Percentiles rank a stretch among this genome's conserved stretches.
phyloP scores from a whole-genome alignment of 2,888 invertebrate genomes.

The Caenorhabditis plicata region DNA sequence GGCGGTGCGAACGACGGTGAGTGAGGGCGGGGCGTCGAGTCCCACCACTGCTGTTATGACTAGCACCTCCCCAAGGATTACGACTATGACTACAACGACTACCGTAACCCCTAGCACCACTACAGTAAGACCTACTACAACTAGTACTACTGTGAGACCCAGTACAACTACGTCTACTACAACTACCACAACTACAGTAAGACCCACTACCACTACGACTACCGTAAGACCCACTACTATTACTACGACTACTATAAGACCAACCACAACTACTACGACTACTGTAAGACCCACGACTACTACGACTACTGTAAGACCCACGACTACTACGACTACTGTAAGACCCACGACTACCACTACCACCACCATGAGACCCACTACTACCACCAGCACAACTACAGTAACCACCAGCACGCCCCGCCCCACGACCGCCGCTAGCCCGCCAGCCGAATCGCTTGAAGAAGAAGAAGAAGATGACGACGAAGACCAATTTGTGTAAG shows the following conservation, averaged over 20 bases:
- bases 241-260: constrained; percentile 10
- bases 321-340: constrained; percentile 6
- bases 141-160: constrained; percentile 3
- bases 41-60: constrained; percentile 2
- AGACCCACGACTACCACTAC: constrained; percentile 8
- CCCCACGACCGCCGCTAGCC: constrained; percentile 17
- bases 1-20: too few species aligned
- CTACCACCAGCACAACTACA: constrained; percentile 13
- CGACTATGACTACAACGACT: constrained; percentile 2
- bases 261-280: constrained; percentile 19
- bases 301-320: constrained; percentile 7
- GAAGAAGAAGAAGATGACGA: too few species aligned
- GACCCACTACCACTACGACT: constrained; percentile 9
- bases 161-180: constrained; percentile 1
- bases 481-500: too few species aligned
- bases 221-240: constrained; percentile 8
- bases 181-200: constrained; percentile 4
- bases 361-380: constrained; percentile 2
- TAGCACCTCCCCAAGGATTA: not conserved
- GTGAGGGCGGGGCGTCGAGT: too few species aligned
- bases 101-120: constrained; percentile 6
- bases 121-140: constrained; percentile 6
- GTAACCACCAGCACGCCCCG: constrained; percentile 8
- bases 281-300: constrained; percentile 7
- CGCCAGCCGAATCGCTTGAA: too few species aligned